These are phyloP conservation scores for Caenorhabditis plicata DNA, from an alignment of 2,888 invertebrate genomes.

Conservation along the genomic window DNA sequence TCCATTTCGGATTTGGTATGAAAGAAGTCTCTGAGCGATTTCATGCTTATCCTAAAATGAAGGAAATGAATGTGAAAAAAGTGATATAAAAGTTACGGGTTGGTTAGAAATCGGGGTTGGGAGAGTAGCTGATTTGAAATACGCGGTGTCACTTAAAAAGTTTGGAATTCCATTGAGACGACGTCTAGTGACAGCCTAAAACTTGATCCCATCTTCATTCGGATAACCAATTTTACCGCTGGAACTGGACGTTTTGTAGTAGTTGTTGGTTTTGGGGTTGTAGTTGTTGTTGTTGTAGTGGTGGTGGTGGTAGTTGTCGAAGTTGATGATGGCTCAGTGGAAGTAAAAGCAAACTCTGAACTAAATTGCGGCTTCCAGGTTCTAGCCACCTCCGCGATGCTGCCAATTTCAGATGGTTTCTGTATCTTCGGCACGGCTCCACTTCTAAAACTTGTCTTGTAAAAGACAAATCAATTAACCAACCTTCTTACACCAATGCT, in stretches of 20 bases:
- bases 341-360: too few relatives aligned
- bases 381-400: slow-evolving; percentile 14
- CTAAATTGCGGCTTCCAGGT: slow-evolving; percentile 25
- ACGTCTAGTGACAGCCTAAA: slow-evolving; percentile 14
- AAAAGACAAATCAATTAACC: too few relatives aligned
- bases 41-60: slow-evolving; percentile 36
- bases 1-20: slow-evolving; percentile 60
- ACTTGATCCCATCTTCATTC: background rate
- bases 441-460: slow-evolving; percentile 17
- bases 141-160: slow-evolving; percentile 6
- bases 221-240: background rate
- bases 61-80: background rate
- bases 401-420: slow-evolving; percentile 21
- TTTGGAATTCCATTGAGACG: slow-evolving; percentile 19
- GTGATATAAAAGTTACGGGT: slow-evolving; percentile 2
- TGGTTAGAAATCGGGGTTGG: background rate
- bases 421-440: slow-evolving; percentile 9
- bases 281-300: slow-evolving; percentile 3
- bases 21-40: slow-evolving; percentile 51
- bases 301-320: slow-evolving; percentile 6
- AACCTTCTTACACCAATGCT: slow-evolving; percentile 32
- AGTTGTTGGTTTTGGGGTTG: background rate
- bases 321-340: slow-evolving; percentile 13
- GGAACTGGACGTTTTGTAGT: slow-evolving; percentile 4
- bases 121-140: slow-evolving; percentile 22